A percentile compares a stretch with the other conserved stretches of the same genome.
These are phyloP conservation scores for Meteorus cinctellus DNA, from an alignment of 2,888 invertebrate genomes.

Conservation along the genomic window DNA sequence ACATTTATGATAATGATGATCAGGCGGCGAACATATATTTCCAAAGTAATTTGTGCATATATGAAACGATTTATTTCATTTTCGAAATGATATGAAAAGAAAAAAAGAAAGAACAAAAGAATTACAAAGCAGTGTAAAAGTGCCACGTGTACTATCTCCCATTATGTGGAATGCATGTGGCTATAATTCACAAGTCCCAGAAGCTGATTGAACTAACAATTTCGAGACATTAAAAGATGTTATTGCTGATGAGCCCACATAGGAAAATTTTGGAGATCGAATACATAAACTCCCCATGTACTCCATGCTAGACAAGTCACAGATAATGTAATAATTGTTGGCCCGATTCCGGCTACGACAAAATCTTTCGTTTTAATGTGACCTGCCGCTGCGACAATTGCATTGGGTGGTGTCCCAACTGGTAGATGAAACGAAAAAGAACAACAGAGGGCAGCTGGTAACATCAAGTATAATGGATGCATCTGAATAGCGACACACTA, in stretches of 20 bases:
- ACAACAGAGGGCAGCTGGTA: conserved; percentile 91
- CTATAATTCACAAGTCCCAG: not conserved
- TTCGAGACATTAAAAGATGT: not conserved
- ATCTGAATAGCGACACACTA: conserved; percentile 82
- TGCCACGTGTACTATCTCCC: not conserved
- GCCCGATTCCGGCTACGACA: conserved; percentile 86
- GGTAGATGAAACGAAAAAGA: conserved; percentile 96
- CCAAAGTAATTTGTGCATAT: no score
- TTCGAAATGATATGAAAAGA: no score
- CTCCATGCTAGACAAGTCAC: conserved; percentile 83
- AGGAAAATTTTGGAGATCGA: conserved; percentile 78
- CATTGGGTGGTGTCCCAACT: conserved; percentile 96
- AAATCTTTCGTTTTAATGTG: conserved; percentile 87
- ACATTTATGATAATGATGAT: no score
- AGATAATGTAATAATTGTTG: conserved; percentile 84
- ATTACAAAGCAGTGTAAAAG: no score
- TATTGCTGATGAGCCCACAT: conserved; percentile 75
- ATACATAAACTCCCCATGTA: conserved; percentile 83
- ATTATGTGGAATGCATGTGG: not conserved
- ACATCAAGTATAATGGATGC: conserved; percentile 92
- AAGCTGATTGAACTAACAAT: not conserved
- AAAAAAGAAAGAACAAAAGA: not conserved
- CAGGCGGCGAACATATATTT: no score
- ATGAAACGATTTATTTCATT: no score
- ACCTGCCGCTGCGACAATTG: conserved; percentile 90